These are phyloP conservation scores for Capricornis sumatraensis DNA, from an alignment of 2,113 vertebrate genomes.

Conservation along the genomic window DNA sequence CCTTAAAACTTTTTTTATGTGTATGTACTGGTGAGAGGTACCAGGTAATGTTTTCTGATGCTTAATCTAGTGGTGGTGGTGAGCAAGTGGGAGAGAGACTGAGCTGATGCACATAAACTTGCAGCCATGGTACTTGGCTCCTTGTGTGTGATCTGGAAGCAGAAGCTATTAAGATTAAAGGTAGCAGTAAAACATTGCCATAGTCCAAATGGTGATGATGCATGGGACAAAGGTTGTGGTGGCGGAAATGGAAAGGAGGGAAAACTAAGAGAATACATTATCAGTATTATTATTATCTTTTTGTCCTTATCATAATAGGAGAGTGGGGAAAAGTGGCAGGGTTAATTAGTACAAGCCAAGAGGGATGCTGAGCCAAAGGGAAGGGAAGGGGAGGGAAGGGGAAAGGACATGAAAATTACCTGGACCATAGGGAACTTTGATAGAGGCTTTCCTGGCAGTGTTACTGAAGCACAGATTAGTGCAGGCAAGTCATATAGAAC, in stretches of 20 bases:
- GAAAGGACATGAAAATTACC: neutral
- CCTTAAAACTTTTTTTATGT: neutral
- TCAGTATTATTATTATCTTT: neutral
- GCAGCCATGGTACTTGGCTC: neutral
- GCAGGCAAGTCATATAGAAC: neutral
- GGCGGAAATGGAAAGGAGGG: neutral
- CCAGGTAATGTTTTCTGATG: neutral
- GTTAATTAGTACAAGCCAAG: neutral
- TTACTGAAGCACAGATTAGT: neutral
- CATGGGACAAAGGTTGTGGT: neutral
- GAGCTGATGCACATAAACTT: no score
- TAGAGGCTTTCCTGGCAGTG: neutral
- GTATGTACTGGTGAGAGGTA: neutral
- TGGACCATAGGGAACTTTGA: neutral
- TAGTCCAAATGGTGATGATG: neutral
- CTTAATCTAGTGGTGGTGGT: neutral
- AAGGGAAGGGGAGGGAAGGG: neutral
- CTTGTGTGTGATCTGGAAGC: neutral
- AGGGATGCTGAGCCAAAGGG: neutral
- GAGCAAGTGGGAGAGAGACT: neutral
- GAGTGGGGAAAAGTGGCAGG: neutral
- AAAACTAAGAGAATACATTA: neutral
- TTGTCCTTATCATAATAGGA: neutral
- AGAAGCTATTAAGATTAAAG: neutral
- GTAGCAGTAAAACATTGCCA: neutral